Base-by-base conservation (phyloP, 2,888 invertebrate species). In the Mycalesis mineus region DNA sequence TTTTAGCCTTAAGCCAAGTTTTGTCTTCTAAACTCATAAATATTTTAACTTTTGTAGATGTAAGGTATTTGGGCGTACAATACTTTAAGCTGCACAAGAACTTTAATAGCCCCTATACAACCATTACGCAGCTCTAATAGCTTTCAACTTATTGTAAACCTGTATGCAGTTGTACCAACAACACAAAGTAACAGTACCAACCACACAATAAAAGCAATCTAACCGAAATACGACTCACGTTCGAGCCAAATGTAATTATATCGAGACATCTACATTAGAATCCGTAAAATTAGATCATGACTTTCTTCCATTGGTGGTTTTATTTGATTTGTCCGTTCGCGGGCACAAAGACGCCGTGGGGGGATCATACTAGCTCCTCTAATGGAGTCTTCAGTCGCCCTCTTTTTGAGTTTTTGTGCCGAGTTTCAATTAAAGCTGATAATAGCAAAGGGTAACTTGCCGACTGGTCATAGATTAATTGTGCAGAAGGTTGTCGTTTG, bases 341-440 rank as follows among this genome's bases (percentile, higher is more conserved):
- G 33, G 49, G 57, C 58, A 82, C 80, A 82, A 82, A 72, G 70
- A 68, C 63, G 59, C 67, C 78, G 69, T 75, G 78, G 63, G 72
- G 79, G 62, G 73, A 67, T 66, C 72, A 75, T 75, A 63, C 65
- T 66, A 62, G 60, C 65, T 52, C 29, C 40, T 63, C 72, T 80
- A 82, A 87, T 84, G 75, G 75, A 83, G 81, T 45, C 45, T 53
- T 45, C 53, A 45, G 6, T 75, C 72, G 76, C 80, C 54, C 76
- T 71, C 69, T 64, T 62, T 71, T 66, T 62, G 55, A 67, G 63
- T 62, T 84, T 82, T 84, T 84, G 64, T 78, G 60, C 45, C 57
- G 66, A 68, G 67, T 80, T 79, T 83, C 78, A 82, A 86, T 85
- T 82, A 80, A 74, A 65, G 67, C 72, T 74, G 61, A 75, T 78